Conservation (phyloP, 2,797 vertebrate genomes). For the Siniperca obscura region DNA sequence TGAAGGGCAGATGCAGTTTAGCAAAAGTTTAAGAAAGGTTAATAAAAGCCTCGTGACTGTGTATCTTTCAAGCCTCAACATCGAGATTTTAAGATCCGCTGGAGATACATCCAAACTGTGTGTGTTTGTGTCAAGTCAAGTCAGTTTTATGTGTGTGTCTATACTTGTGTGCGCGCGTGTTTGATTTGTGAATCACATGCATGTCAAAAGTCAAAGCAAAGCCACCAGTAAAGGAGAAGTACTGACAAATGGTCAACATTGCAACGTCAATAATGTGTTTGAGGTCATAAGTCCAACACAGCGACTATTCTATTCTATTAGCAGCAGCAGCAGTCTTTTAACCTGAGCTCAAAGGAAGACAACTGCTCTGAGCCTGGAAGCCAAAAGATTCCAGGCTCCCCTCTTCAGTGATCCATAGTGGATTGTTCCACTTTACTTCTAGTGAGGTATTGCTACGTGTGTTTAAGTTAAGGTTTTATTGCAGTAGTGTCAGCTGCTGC, state of each 20-base stretch:
- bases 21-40: too few relatives aligned
- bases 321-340: not conserved
- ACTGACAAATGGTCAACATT: not conserved
- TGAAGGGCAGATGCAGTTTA: not conserved
- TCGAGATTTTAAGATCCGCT: slow-evolving; percentile 1
- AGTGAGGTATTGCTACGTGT: not conserved
- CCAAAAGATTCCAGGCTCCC: not conserved
- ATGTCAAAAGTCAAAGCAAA: slow-evolving; percentile 9
- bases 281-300: not conserved
- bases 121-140: not conserved
- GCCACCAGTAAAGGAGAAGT: slow-evolving; percentile 3
- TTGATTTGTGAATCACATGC: not conserved
- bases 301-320: not conserved
- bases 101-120: slow-evolving; percentile 4
- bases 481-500: not conserved
- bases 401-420: not conserved
- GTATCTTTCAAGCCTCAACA: slow-evolving; percentile 49
- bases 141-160: not conserved
- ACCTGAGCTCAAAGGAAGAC: not conserved
- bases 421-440: not conserved
- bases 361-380: not conserved
- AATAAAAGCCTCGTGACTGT: not conserved
- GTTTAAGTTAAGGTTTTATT: not conserved
- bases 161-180: not conserved
- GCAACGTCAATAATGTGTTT: slow-evolving; percentile 11